Evolutionary conservation across 23 tunicate genomes (phyloP), one percentile per base, ranked within the genome.

Genomic region (Diplosoma virens): DNA sequence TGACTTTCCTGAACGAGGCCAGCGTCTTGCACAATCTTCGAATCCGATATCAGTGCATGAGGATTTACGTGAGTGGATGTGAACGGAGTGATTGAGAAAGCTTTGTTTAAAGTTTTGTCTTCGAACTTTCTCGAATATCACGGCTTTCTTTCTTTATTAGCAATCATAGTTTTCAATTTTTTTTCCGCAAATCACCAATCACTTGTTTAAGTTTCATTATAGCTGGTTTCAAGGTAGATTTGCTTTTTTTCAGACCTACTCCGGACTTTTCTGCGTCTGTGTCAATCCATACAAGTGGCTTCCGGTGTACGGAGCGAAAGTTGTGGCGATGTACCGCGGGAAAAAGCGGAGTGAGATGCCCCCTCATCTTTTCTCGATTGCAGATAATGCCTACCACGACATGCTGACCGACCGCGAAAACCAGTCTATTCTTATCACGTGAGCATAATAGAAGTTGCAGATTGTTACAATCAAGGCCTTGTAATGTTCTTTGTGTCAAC

Each of bases 351-450:
- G 87, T 1, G 98, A 87, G 66, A 83, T 94, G 90, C 95, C 95
- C 24, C 95, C 99, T 31, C 95, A 94, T 83, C 86, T 87, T 3
- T 87, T 87, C 80, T 88, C 95, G 25, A 80, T 94, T 45, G 95
- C 99, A 31, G 99, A 94, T 75, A 94, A 88, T 77, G 99, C 99
- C 5, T 94, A 94, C 80, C 95, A 94, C 71, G 90, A 87, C 80
- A 94, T 94, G 99, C 58, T 94, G 65, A 75, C 70, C 59, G 89
- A 94, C 30, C 90, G 99, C 5, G 99, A 94, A 58, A 94, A 94
- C 72, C 99, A 94, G 41, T 94, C 98, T 31, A 93, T 93, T 37
- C 46, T 93, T 37, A 93, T 93, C 58, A 94, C 99, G 97, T 92
- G 35, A n/a, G n/a, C n/a, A n/a, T n/a, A n/a, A n/a, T n/a, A n/a